Percentiles rank a stretch among this genome's conserved stretches.
Evolutionary conservation across 37 sponge, comb jelly and placozoan genomes (phyloP).

Genomic region (Amphimedon queenslandica): DNA sequence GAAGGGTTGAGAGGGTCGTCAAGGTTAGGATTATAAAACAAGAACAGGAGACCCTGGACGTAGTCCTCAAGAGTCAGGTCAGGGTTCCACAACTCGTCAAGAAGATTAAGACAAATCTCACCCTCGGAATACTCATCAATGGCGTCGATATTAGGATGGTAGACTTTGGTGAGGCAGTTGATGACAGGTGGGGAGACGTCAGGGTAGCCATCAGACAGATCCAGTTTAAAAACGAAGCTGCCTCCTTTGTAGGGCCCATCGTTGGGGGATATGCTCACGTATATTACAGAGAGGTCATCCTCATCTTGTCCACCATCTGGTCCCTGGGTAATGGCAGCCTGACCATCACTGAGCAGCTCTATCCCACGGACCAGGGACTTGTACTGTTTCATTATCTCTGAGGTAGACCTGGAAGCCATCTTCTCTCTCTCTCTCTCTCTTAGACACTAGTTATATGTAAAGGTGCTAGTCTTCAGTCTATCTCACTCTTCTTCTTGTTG

Average conservation of each 20-base stretch:
- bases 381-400: conserved; percentile 45
- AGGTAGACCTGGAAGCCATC: background rate
- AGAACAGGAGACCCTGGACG: conserved; percentile 73
- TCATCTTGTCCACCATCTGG: background rate
- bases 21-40: conserved; percentile 66
- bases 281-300: background rate
- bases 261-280: conserved; percentile 25
- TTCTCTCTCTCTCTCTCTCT: too few species aligned
- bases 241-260: conserved; percentile 50
- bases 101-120: conserved; percentile 56
- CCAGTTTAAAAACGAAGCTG: conserved; percentile 45
- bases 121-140: conserved; percentile 4
- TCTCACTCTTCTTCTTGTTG: too few species aligned
- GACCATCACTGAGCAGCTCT: conserved; percentile 31
- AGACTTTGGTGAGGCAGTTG: conserved; percentile 39
- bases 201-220: conserved; percentile 45
- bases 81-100: conserved; percentile 56
- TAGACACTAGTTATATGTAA: too few species aligned
- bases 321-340: conserved; percentile 8
- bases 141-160: conserved; percentile 75
- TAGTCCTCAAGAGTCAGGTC: conserved; percentile 60
- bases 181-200: conserved; percentile 29
- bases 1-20: conserved; percentile 59
- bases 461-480: too few species aligned
- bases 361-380: conserved; percentile 25